Percentiles rank a stretch among this genome's conserved stretches.
phyloP scores from a whole-genome alignment of 2,113 vertebrate genomes.

The Cephalopholis sonnerati region DNA sequence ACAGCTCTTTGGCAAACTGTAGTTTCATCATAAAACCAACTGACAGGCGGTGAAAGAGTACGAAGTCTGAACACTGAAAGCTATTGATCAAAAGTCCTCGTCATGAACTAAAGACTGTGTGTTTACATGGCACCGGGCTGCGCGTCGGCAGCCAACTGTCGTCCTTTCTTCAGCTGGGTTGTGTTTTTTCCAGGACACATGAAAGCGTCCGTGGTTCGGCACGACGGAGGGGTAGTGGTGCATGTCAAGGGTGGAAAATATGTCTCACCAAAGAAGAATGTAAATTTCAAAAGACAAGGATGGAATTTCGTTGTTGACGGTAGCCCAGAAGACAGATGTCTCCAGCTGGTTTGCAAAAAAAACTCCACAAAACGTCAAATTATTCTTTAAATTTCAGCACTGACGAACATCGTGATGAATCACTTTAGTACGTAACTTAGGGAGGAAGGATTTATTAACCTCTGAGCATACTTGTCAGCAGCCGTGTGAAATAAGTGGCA shows the following conservation, averaged over 20 bases:
- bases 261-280: slow-evolving; percentile 61
- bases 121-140: slow-evolving; percentile 44
- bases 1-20: slow-evolving; percentile 33
- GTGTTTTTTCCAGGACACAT: slow-evolving; percentile 11
- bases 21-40: slow-evolving; percentile 33
- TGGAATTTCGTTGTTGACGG: slow-evolving; percentile 50
- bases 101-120: slow-evolving; percentile 5
- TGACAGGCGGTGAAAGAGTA: slow-evolving; percentile 15
- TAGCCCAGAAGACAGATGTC: slow-evolving; percentile 53
- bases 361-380: not conserved
- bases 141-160: slow-evolving; percentile 49
- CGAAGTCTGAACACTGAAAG: slow-evolving; percentile 34
- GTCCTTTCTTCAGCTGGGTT: slow-evolving; percentile 19
- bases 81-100: slow-evolving; percentile 28
- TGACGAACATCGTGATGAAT: not conserved
- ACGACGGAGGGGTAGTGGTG: slow-evolving; percentile 14
- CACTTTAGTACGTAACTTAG: slow-evolving; percentile 3
- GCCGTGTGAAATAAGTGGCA: not conserved
- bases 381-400: slow-evolving; percentile 11
- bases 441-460: not conserved
- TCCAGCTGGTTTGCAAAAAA: slow-evolving; percentile 45
- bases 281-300: slow-evolving; percentile 50
- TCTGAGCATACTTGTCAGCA: not conserved
- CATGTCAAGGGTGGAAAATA: slow-evolving; percentile 60
- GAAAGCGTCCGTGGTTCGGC: slow-evolving; percentile 43